A percentile compares a stretch with the other conserved stretches of the same genome.
These are phyloP conservation scores for Drosophila paulistorum DNA, from an alignment of 1,140 invertebrate genomes.

Conservation along the genomic window DNA sequence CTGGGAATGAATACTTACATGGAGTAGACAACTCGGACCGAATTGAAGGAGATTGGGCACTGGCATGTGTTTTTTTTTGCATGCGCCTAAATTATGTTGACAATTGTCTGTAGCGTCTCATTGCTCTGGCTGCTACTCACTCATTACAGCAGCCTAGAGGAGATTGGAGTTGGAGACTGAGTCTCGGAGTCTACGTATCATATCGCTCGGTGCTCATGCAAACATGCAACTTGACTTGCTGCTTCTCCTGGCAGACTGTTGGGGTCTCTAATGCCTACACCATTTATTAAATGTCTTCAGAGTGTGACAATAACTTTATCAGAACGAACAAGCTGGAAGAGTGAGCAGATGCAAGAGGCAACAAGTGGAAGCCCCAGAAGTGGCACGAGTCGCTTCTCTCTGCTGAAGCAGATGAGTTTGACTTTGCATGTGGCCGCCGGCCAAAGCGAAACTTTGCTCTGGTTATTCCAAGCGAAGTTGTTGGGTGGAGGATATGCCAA, in stretches of 20 bases:
- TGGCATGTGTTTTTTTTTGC: slow-evolving; percentile 55
- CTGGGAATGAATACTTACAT: slow-evolving; percentile 19
- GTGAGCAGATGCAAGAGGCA: slow-evolving; percentile 43
- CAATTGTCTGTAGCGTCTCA: slow-evolving; percentile 79
- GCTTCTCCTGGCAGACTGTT: slow-evolving; percentile 31
- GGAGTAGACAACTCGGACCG: neutral
- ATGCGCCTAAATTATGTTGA: slow-evolving; percentile 80
- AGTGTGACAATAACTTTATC: slow-evolving; percentile 82
- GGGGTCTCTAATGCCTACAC: slow-evolving; percentile 79
- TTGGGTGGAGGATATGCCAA: slow-evolving; percentile 42
- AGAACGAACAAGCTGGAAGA: slow-evolving; percentile 43
- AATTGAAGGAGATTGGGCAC: slow-evolving; percentile 40
- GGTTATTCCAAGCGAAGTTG: slow-evolving; percentile 44
- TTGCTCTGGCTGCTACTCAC: slow-evolving; percentile 75
- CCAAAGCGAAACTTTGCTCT: slow-evolving; percentile 30
- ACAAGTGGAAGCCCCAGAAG: slow-evolving; percentile 21
- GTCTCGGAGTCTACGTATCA: slow-evolving; percentile 60
- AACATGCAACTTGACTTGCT: slow-evolving; percentile 61
- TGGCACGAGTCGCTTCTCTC: slow-evolving; percentile 2
- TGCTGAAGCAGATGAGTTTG: slow-evolving; percentile 2
- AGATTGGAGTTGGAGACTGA: slow-evolving; percentile 22
- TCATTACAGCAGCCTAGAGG: slow-evolving; percentile 65
- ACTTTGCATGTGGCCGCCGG: slow-evolving; percentile 2
- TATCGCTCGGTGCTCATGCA: slow-evolving; percentile 67
- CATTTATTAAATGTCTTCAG: slow-evolving; percentile 82